A percentile compares a stretch with the other conserved stretches of the same genome.
These are phyloP conservation scores for Brachionus manjavacas DNA, from an alignment of 1,140 invertebrate genomes.

Conservation along the genomic window DNA sequence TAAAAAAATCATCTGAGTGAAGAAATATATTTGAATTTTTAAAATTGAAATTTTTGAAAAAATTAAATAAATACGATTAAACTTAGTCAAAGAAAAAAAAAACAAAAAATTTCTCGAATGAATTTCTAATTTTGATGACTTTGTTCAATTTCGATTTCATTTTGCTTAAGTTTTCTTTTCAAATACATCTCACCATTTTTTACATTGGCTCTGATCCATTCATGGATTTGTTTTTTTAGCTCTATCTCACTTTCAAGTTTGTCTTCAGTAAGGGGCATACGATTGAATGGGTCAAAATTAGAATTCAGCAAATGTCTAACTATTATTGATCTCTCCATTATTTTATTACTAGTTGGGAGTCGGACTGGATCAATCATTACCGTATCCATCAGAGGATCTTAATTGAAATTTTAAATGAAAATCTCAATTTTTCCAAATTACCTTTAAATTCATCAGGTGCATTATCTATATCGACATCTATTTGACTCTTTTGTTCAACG, in stretches of 20 bases:
- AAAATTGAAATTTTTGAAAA: not conserved
- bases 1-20: not conserved
- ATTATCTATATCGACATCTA: conserved; percentile 78
- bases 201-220: conserved; percentile 22
- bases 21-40: not conserved
- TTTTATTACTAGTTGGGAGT: conserved; percentile 77
- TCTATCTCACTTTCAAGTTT: conserved; percentile 66
- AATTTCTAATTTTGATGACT: conserved; percentile 6
- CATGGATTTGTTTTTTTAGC: not conserved
- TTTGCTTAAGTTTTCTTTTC: not conserved
- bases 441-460: conserved; percentile 85
- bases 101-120: not conserved
- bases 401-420: conserved; percentile 44
- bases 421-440: conserved; percentile 46
- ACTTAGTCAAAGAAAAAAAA: not conserved
- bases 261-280: conserved; percentile 82
- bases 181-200: conserved; percentile 40
- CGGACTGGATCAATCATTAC: conserved; percentile 91
- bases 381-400: conserved; percentile 92
- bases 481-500: conserved; percentile 66
- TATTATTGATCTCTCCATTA: conserved; percentile 92
- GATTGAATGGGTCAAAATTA: conserved; percentile 91
- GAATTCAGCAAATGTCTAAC: conserved; percentile 86
- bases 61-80: not conserved
- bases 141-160: conserved; percentile 31